Evolutionary conservation across 2,797 vertebrate species (phyloP), one percentile per base, ranked within the genome.

Genomic region (Myiotriccus ornatus): DNA sequence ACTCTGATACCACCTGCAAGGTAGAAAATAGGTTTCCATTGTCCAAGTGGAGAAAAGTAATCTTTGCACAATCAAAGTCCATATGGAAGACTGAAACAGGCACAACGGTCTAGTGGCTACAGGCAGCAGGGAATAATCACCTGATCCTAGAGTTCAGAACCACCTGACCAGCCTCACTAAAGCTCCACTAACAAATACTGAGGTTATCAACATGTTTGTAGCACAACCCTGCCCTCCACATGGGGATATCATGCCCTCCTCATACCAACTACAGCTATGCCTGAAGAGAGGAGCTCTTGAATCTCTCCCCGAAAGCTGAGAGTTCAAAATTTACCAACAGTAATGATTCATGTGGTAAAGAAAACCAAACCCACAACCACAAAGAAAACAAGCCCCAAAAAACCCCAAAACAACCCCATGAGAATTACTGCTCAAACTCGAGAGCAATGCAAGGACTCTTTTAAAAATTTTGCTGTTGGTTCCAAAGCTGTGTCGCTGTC

Each of bases 321-420:
- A 86, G 44, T 28, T 69, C 52, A 84, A 70, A 84, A 65, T 32
- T 30, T 53, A 53, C 21, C 43, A 14, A 34, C 6, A 2, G 35
- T 8, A 75, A 76, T 3, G 12, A 69, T 25, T 59, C 49, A 25
- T 3, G 5, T 14, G 11, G 20, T 18, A 5, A 80, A 75, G 60
- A 44, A 10, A 19, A 9, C 5, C 1, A 11, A 65, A 39, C 22
- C 9, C 8, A 34, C 18, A 43, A 41, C 3, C 23, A 79, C 16
- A 55, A 59, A 67, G 37, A 59, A 47, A 14, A 6, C 30, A 74
- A 69, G 52, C 7, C 3, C 10, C 22, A 0, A 15, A 30, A 70
- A 68, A 49, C 5, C 0, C 2, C 4, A 32, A 67, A 70, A 7
- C 17, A 41, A 57, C 12, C 19, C 1, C 14, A n/a, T 6, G 2